Percentiles rank a stretch among this genome's conserved stretches.
Conservation (phyloP, 2,113 vertebrate species). For the Ictalurus furcatus region DNA sequence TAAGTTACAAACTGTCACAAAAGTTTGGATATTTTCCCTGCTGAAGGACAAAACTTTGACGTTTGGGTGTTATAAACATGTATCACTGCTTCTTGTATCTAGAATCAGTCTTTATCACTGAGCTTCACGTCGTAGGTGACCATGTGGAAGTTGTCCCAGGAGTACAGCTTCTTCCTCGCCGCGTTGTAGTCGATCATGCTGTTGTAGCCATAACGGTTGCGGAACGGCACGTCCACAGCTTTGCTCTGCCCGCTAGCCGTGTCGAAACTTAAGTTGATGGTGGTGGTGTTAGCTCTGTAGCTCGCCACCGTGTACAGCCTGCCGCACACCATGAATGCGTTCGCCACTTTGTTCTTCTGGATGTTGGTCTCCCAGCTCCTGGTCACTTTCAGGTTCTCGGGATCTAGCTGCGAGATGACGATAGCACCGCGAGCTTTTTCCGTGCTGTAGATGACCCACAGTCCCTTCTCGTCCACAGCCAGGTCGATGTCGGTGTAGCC, state of each 20-base stretch:
- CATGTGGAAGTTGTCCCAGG: constrained; percentile 95
- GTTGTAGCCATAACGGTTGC: constrained; percentile 85
- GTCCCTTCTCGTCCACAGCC: constrained; percentile 82
- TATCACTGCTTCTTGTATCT: neutral
- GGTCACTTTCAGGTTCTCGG: constrained; percentile 78
- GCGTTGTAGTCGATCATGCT: constrained; percentile 94
- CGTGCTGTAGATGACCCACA: constrained; percentile 93
- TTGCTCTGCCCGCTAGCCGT: constrained; percentile 73
- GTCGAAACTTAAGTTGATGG: constrained; percentile 83
- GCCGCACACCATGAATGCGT: constrained; percentile 89
- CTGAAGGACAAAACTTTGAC: neutral
- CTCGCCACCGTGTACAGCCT: constrained; percentile 87
- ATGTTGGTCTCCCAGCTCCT: constrained; percentile 90
- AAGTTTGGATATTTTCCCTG: neutral
- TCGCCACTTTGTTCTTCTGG: constrained; percentile 85
- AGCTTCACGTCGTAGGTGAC: constrained; percentile 85
- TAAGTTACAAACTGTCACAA: neutral
- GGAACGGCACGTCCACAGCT: constrained; percentile 76
- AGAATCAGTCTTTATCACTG: neutral
- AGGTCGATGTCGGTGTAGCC: constrained; percentile 94
- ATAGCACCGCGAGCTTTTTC: constrained; percentile 85
- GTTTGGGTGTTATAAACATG: neutral
- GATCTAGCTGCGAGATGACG: constrained; percentile 86
- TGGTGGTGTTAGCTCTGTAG: constrained; percentile 75
- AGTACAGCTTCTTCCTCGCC: constrained; percentile 81